Evolutionary conservation across 2,888 invertebrate genomes (phyloP), one percentile per base, ranked within the genome.

Genomic region (Chymomyza procnemis): DNA sequence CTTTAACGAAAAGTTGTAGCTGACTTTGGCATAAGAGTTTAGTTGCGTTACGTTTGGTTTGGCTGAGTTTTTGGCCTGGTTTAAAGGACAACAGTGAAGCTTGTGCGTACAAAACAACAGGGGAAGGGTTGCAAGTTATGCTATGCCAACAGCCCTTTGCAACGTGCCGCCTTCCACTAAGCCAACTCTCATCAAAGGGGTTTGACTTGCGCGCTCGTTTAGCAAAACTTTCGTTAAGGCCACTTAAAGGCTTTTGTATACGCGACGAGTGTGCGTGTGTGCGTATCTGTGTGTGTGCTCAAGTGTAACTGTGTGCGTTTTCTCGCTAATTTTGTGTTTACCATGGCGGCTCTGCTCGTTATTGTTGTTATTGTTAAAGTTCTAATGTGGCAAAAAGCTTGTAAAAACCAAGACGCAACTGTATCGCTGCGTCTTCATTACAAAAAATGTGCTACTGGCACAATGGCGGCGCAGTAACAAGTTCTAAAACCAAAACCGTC

Each of bases 1-100:
- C 83, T 83, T 81, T 76, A 86, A 83, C 83, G 85, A 79, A 83
- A 86, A 86, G 71, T 79, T 84, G 26, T 77, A 69, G 67, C 61
- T 60, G 69, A 73, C 69, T 59, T 78, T 78, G 68, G 60, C 69
- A 66, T 26, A 67, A 46, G 61, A 60, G 63, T 52, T 62, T 52
- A 26, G 52, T 54, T 30, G 48, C 34, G 47, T 22, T 50, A 30
- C 34, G 59, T 19, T 22, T 59, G 8, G 16, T 55, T 46, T 21
- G 3, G 12, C 22, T 18, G 19, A 48, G 54, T 22, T 18, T 52
- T 54, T 22, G 19, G 14, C 34, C 3, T 41, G 34, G 34, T 9
- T 16, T 14, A 21, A 21, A 14, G 26, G 26, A 26, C 26, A 26
- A 26, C 26, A 26, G 26, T 26, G 26, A 26, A 26, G 26, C 26